Percentiles rank a stretch among this genome's conserved stretches.
Evolutionary conservation across 2,888 invertebrate species (phyloP).

Genomic region (Gisinianus flammeolus): DNA sequence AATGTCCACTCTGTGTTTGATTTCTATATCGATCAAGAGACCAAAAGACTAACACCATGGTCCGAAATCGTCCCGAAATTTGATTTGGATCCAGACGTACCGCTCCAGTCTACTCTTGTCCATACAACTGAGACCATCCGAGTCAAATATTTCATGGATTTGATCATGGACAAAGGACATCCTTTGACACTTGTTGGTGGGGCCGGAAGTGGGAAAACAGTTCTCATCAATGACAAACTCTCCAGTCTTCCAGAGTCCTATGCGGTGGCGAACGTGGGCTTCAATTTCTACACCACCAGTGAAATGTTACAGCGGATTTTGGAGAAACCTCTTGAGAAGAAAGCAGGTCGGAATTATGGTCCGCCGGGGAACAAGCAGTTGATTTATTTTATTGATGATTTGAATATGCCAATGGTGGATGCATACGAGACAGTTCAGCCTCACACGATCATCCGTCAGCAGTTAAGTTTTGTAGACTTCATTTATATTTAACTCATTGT

Average conservation of each 20-base stretch:
- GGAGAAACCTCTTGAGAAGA: slow-evolving; percentile 94
- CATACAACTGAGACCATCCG: slow-evolving; percentile 93
- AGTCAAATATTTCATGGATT: slow-evolving; percentile 84
- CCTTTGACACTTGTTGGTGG: slow-evolving; percentile 87
- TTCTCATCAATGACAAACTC: slow-evolving; percentile 83
- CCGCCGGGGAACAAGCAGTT: slow-evolving; percentile 93
- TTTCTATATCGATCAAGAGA: slow-evolving; percentile 88
- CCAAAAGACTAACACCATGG: slow-evolving; percentile 89
- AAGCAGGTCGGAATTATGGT: slow-evolving; percentile 93
- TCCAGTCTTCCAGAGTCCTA: slow-evolving; percentile 80
- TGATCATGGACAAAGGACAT: slow-evolving; percentile 83
- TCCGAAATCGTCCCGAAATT: slow-evolving; percentile 86
- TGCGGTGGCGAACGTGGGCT: slow-evolving; percentile 90
- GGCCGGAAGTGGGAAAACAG: slow-evolving; percentile 94
- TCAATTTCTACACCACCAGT: slow-evolving; percentile 95
- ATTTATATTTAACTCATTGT: not conserved
- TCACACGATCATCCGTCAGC: slow-evolving; percentile 92
- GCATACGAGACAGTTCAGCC: slow-evolving; percentile 95
- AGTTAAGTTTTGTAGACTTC: slow-evolving; percentile 82
- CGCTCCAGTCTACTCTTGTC: slow-evolving; percentile 88
- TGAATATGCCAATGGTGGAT: slow-evolving; percentile 98
- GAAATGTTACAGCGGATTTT: slow-evolving; percentile 92
- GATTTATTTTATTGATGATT: slow-evolving; percentile 94
- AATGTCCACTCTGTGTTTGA: slow-evolving; percentile 93
- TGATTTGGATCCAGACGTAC: slow-evolving; percentile 88